These are phyloP conservation scores for Drosophila kepulauana DNA, from an alignment of 1,140 invertebrate genomes.

Conservation along the genomic window DNA sequence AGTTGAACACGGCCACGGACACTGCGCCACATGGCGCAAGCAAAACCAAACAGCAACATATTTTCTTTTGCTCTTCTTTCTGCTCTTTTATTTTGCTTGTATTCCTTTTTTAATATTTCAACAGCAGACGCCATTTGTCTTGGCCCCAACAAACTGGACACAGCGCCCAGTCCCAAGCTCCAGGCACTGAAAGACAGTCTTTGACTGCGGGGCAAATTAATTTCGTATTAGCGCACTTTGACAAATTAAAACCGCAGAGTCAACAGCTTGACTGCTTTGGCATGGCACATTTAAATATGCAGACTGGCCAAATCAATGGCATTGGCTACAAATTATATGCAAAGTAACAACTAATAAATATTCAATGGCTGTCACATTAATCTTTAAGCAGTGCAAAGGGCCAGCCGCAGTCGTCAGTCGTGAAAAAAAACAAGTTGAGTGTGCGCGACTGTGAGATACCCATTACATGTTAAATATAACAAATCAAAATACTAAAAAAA, in stretches of 20 bases:
- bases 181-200: slow-evolving; percentile 35
- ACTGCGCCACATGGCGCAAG: slow-evolving; percentile 41
- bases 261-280: slow-evolving; percentile 65
- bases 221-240: slow-evolving; percentile 82
- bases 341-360: slow-evolving; percentile 83
- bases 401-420: slow-evolving; percentile 21
- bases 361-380: slow-evolving; percentile 82
- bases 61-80: slow-evolving; percentile 12
- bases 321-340: slow-evolving; percentile 76
- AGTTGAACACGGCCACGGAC: slow-evolving; percentile 22
- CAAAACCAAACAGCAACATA: slow-evolving; percentile 34
- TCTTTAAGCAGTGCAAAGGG: slow-evolving; percentile 73
- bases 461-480: no score
- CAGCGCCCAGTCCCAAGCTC: slow-evolving; percentile 24
- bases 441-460: no score
- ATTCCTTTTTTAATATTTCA: slow-evolving; percentile 72
- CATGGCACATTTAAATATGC: slow-evolving; percentile 7
- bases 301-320: slow-evolving; percentile 70
- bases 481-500: no score
- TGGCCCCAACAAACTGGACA: slow-evolving; percentile 72
- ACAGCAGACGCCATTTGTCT: slow-evolving; percentile 77
- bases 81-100: slow-evolving; percentile 9
- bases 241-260: slow-evolving; percentile 81
- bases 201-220: slow-evolving; percentile 65
- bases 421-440: slow-evolving; percentile 17